These are phyloP conservation scores for Cheilosia vulpina DNA, from an alignment of 2,888 invertebrate species.

Conservation along the genomic window DNA sequence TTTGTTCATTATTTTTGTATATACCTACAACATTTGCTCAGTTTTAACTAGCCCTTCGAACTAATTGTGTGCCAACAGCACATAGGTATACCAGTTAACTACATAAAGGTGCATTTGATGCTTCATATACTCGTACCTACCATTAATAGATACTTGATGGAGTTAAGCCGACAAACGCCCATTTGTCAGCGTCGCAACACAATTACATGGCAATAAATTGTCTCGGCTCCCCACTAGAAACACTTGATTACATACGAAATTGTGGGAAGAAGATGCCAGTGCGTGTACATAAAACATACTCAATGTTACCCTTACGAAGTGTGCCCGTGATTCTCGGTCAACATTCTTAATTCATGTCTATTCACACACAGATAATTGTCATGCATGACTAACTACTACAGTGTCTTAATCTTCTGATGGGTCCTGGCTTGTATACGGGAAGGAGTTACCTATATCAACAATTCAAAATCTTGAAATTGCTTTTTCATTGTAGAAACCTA, in stretches of 20 bases:
- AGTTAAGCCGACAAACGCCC: slow-evolving; percentile 76
- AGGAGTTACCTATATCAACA: slow-evolving; percentile 66
- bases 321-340: slow-evolving; percentile 50
- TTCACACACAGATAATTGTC: slow-evolving; percentile 60
- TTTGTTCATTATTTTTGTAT: not conserved
- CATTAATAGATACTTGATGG: slow-evolving; percentile 77
- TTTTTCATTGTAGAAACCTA: slow-evolving; percentile 43
- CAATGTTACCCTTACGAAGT: slow-evolving; percentile 58
- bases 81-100: not conserved
- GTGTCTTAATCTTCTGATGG: slow-evolving; percentile 70
- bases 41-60: not conserved
- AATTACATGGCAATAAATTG: slow-evolving; percentile 76
- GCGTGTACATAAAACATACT: not conserved
- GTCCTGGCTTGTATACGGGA: slow-evolving; percentile 50
- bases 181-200: slow-evolving; percentile 77
- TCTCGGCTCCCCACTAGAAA: slow-evolving; percentile 52
- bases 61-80: too few species aligned
- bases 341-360: slow-evolving; percentile 74
- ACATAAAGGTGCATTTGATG: slow-evolving; percentile 26
- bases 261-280: slow-evolving; percentile 74
- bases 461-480: slow-evolving; percentile 63
- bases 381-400: slow-evolving; percentile 3
- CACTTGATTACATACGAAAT: slow-evolving; percentile 67
- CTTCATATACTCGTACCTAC: slow-evolving; percentile 46
- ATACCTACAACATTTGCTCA: not conserved